A percentile compares a stretch with the other conserved stretches of the same genome.
These are phyloP conservation scores for Rhodophaea formosa DNA, from an alignment of 2,888 invertebrate species.

Conservation along the genomic window DNA sequence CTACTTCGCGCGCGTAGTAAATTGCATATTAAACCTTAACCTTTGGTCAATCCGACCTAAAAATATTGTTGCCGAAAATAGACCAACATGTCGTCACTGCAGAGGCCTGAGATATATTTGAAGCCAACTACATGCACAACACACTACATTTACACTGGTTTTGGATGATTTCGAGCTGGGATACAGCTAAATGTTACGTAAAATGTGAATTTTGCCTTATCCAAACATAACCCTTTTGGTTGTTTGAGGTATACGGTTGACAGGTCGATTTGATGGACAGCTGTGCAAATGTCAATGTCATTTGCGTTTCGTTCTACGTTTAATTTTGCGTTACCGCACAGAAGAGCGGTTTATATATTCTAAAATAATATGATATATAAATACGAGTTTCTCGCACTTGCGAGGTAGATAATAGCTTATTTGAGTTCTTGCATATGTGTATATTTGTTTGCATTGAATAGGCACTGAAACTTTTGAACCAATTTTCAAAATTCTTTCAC, in stretches of 20 bases:
- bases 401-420: no score
- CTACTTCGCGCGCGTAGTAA: slow-evolving; percentile 53
- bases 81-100: slow-evolving; percentile 53
- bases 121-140: slow-evolving; percentile 26
- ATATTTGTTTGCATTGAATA: no score
- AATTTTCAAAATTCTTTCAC: no score
- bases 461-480: no score
- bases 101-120: slow-evolving; percentile 33
- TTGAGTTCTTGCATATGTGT: no score
- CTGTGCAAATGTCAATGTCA: not conserved
- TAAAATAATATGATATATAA: no score
- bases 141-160: slow-evolving; percentile 26
- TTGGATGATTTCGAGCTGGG: slow-evolving; percentile 28
- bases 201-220: slow-evolving; percentile 42
- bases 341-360: no score
- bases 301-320: not conserved
- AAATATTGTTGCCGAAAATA: slow-evolving; percentile 69
- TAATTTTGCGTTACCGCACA: no score
- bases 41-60: slow-evolving; percentile 74
- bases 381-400: no score
- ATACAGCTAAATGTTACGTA: slow-evolving; percentile 34
- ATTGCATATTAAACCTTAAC: slow-evolving; percentile 69
- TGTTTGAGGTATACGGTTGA: slow-evolving; percentile 30
- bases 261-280: not conserved
- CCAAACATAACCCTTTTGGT: slow-evolving; percentile 59